These are phyloP conservation scores for Micrasema minimum DNA, from an alignment of 1,140 invertebrate species.

Conservation along the genomic window DNA sequence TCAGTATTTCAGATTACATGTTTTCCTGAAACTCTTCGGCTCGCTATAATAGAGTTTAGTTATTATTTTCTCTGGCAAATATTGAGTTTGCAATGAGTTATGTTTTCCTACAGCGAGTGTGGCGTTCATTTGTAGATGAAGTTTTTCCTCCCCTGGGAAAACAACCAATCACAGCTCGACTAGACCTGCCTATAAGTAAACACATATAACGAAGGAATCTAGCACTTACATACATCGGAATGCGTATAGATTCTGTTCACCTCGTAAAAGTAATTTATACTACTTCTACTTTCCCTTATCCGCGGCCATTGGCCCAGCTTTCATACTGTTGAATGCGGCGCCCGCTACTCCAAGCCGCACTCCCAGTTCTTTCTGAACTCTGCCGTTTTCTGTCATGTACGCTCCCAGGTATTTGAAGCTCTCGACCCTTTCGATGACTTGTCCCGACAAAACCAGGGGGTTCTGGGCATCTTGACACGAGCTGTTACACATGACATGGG, in stretches of 20 bases:
- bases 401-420: no score
- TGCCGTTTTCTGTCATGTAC: no score
- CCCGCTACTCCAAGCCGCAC: no score
- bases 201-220: conserved; percentile 4
- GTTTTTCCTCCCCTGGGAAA: conserved; percentile 48
- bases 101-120: conserved; percentile 47
- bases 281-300: no score
- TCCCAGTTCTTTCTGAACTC: no score
- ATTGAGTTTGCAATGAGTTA: conserved; percentile 47
- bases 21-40: background rate
- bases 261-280: background rate
- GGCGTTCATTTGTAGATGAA: conserved; percentile 54
- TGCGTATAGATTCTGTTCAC: no score
- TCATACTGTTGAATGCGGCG: no score
- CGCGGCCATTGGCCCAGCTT: no score
- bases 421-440: no score
- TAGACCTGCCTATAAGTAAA: conserved; percentile 27
- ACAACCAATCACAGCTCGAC: conserved; percentile 52
- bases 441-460: no score
- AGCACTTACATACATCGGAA: background rate
- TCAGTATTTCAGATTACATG: background rate
- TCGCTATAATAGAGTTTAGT: conserved; percentile 7
- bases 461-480: no score
- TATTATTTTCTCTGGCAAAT: conserved; percentile 40
- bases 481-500: no score